Evolutionary conservation across 1,140 invertebrate genomes (phyloP).

Genomic region (Polypedilum pembai): DNA sequence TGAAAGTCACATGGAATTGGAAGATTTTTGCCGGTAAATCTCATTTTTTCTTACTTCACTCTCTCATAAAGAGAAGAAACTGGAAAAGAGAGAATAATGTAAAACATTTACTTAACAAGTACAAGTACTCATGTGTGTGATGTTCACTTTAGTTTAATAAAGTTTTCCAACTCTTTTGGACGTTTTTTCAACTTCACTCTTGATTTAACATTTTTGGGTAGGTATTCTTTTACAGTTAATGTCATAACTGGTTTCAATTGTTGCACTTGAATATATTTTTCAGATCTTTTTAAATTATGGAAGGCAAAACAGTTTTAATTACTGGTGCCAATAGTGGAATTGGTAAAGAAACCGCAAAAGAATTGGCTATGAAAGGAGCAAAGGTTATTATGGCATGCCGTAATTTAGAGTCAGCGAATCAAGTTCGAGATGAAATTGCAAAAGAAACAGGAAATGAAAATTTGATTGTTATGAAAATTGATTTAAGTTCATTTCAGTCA

Average conservation of each 20-base stretch:
- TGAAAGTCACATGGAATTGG: not conserved
- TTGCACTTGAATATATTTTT: not conserved
- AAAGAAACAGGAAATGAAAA: conserved; percentile 48
- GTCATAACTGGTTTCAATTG: conserved; percentile 8
- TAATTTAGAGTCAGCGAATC: conserved; percentile 47
- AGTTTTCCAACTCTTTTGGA: not conserved
- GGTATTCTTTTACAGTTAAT: not conserved
- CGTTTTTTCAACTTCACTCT: not conserved
- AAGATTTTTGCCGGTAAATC: not conserved
- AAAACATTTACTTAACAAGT: too few relatives aligned
- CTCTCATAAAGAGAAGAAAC: too few relatives aligned
- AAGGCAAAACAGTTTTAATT: conserved; percentile 63
- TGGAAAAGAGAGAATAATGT: too few relatives aligned
- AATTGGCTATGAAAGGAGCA: conserved; percentile 56
- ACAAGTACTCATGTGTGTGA: not conserved
- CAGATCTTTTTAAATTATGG: conserved; percentile 34
- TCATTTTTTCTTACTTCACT: not conserved
- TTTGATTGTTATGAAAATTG: conserved; percentile 53
- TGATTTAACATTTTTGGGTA: not conserved
- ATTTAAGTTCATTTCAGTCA: conserved; percentile 56
- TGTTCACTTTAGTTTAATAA: not conserved
- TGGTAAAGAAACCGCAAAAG: conserved; percentile 63
- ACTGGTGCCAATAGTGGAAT: conserved; percentile 77
- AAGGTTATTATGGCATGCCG: conserved; percentile 60
- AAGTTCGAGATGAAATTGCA: conserved; percentile 50